A percentile compares a stretch with the other conserved stretches of the same genome.
These are phyloP conservation scores for Pygoscelis antarcticus DNA, from an alignment of 2,113 vertebrate genomes.

Conservation along the genomic window DNA sequence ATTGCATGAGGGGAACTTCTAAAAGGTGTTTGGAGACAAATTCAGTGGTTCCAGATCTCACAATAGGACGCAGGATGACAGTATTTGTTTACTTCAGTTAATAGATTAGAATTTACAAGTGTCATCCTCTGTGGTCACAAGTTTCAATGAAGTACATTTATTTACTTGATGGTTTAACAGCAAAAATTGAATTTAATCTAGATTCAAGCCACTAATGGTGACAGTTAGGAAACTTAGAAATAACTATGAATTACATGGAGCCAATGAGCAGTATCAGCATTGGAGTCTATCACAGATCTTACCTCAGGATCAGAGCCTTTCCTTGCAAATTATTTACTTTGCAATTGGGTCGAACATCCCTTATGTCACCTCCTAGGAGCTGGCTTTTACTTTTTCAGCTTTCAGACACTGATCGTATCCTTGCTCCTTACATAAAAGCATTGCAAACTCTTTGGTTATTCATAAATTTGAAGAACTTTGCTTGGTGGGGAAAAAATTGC, in stretches of 20 bases:
- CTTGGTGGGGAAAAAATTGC: neutral
- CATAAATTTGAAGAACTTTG: neutral
- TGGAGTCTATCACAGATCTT: neutral
- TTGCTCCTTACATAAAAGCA: neutral
- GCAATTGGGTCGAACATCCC: neutral
- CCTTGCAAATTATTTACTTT: neutral
- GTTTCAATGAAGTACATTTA: neutral
- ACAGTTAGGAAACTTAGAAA: neutral
- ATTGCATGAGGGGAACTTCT: neutral
- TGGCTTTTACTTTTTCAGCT: neutral
- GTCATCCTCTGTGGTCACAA: neutral
- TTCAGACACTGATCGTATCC: neutral
- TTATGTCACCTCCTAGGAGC: neutral
- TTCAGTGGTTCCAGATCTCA: neutral
- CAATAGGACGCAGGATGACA: neutral
- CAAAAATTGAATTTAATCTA: neutral
- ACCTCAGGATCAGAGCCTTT: neutral
- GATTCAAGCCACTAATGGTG: neutral
- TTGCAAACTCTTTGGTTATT: neutral
- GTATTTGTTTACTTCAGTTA: neutral
- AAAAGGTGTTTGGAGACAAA: neutral
- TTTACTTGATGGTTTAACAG: neutral
- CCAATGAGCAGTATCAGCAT: neutral
- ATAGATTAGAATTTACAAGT: neutral
- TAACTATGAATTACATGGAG: neutral